Base-by-base conservation (phyloP, 2,113 vertebrate species). In the Grammomys surdaster region DNA sequence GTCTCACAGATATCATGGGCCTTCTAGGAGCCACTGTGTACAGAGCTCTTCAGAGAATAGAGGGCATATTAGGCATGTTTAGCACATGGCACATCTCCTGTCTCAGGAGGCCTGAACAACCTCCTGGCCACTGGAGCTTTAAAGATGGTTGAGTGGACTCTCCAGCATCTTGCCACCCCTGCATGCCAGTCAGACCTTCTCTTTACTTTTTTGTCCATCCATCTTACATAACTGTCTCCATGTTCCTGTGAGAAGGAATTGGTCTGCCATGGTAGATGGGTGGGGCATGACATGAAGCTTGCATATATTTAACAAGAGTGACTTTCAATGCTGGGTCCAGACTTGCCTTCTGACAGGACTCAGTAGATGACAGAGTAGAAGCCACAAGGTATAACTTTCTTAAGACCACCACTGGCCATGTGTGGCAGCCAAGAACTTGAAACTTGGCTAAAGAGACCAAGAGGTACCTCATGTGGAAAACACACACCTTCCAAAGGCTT, bases 1-100 rank as follows among this genome's bases (percentile, higher is more conserved):
- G 7, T 56, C 12, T 48, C 1, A 28, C 16, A 12, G 43, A 48
- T 31, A 7, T 13, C 1, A 0, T n/a, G 6, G 22, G 43, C 24
- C 20, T 81, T n/a, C 11, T 7, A 7, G 0, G 36, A 26, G 10
- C 26, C 26, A n/a, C 4, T 19, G 11, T 9, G 2, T 10, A 40
- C 40, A 54, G 40, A 92, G 48, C n/a, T 81, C 48, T 91, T 43
- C 0, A 17, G 75, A 60, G 9, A 46, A 9, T 7, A 11, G 28
- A 40, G 1, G 2, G 9, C 3, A 2, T 24, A 16, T 31, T 6
- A 1, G n/a, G 1, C 6, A 28, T 67, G 40, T 26, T 65, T 31
- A 43, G n/a, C 43, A 46, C 22, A 3, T 0, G 0, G 40, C 12
- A 2, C 33, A 60, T 51, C 54, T 63, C 56, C 90, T 10, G 5